Evolutionary conservation across 1,140 invertebrate species (phyloP), one percentile per base, ranked within the genome.

Genomic region (Polypedilum vanderplanki): DNA sequence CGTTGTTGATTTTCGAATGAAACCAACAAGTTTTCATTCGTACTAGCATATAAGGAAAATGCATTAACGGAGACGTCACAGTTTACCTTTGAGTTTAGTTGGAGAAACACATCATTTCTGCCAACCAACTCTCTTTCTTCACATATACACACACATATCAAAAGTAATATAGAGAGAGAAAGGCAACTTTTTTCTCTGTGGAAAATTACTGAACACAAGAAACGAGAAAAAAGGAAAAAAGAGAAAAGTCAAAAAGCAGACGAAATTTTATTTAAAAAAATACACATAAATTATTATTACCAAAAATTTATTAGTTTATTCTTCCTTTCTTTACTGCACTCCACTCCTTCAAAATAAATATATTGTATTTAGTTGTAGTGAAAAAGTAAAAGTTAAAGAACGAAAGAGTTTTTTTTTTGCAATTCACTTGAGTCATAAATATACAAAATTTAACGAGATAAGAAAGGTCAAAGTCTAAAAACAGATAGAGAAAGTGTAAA

Each of bases 21-120:
- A 20, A 70, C 65, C 65, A 70, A 70, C 65, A 70, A 70, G 65
- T 70, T 9, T 18, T 20, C 18, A 18, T 17, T 22, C 17, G 1
- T 70, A 7, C 17, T 70, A 3, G 18, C 17, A 22, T 22, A 70
- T 70, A 70, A 20, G 9, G 65, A 18, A 22, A 70, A 70, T 70
- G 65, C 65, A 70, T 10, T 70, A 57, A 57, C 46, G 46, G 65
- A 70, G 4, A 20, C 17, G 65, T 70, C 17, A 70, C 65, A 70
- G 65, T 70, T 70, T 70, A 70, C 17, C 65, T 70, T 70, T 70
- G 65, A 70, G 65, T 70, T 70, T 70, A 18, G 65, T 70, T 70
- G 65, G 65, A 20, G 65, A 70, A 70, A 70, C 65, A 70, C 65
- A 8, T 22, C 17, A 18, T 70, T 70, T 70, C 65, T 18, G 18